Percentiles rank a stretch among this genome's conserved stretches.
Conservation (phyloP, 2,113 vertebrate species). For the Tenrec ecaudatus region DNA sequence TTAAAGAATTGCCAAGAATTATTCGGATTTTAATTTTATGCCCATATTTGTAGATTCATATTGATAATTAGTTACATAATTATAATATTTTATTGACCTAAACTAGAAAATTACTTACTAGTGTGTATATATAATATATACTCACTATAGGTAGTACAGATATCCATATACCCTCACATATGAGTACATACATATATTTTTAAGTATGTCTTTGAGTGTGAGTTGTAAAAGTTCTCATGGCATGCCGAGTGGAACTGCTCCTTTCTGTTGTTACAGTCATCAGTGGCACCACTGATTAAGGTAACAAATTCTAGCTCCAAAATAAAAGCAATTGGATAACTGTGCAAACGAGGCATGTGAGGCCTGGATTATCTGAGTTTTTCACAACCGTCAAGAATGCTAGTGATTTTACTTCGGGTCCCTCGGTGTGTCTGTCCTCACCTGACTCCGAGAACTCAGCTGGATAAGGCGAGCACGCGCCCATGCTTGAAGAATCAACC, state of each 20-base stretch:
- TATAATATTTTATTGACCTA: not conserved
- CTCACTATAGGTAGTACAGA: no score
- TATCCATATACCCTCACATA: no score
- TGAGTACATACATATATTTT: not conserved
- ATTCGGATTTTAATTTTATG: constrained; percentile 8
- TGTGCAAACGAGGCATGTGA: not conserved
- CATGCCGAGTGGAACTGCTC: not conserved
- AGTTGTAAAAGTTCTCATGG: constrained; percentile 42
- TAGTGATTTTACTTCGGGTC: not conserved
- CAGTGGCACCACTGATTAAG: not conserved
- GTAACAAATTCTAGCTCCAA: not conserved
- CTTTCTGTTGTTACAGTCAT: not conserved
- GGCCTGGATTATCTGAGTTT: constrained; percentile 13
- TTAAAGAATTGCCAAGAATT: constrained; percentile 33
- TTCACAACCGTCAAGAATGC: constrained; percentile 11
- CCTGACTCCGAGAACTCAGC: constrained; percentile 12
- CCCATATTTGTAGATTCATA: not conserved
- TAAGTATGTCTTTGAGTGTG: not conserved
- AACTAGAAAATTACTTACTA: constrained; percentile 34
- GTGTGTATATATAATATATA: not conserved
- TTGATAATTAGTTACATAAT: constrained; percentile 3
- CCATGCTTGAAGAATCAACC: not conserved
- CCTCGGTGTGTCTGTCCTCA: not conserved
- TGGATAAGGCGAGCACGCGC: not conserved
- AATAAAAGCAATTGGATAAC: not conserved